These are phyloP conservation scores for Microtus pennsylvanicus DNA, from an alignment of 2,113 vertebrate species.

Conservation along the genomic window DNA sequence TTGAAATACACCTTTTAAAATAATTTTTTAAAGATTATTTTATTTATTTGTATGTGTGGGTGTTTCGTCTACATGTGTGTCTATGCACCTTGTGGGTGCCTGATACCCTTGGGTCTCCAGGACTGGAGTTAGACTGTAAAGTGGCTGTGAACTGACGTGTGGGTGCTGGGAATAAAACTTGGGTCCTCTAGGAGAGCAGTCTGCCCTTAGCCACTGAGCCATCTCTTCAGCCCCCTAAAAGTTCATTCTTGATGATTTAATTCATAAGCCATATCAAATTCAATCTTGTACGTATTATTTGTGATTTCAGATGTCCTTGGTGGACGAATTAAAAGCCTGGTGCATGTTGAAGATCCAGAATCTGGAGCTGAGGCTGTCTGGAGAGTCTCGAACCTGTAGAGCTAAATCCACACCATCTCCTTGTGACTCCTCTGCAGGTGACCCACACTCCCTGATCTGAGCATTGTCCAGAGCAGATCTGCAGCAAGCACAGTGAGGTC, in stretches of 20 bases:
- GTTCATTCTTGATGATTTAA: not conserved
- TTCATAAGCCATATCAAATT: not conserved
- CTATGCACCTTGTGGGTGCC: not conserved
- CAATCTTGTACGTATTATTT: not conserved
- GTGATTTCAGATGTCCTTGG: conserved; percentile 90
- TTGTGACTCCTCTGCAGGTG: conserved; percentile 87
- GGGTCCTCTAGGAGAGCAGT: too few relatives aligned
- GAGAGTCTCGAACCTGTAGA: conserved; percentile 86
- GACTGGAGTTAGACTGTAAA: not conserved
- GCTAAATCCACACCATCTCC: conserved; percentile 88
- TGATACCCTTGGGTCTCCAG: not conserved
- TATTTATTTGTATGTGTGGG: not conserved
- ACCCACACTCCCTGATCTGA: conserved; percentile 67
- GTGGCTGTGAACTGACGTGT: not conserved
- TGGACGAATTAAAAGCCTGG: conserved; percentile 96
- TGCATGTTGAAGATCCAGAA: conserved; percentile 96
- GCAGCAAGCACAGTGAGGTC: conserved; percentile 79
- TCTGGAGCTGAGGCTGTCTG: conserved; percentile 92
- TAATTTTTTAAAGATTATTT: not conserved
- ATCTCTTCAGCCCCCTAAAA: not conserved
- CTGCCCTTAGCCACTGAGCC: not conserved
- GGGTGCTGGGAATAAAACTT: not conserved
- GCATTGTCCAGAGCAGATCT: conserved; percentile 72
- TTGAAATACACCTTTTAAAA: not conserved
- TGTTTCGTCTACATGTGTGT: not conserved